phyloP scores from a whole-genome alignment of 2,888 invertebrate genomes.

The Drosophila neotestacea region DNA sequence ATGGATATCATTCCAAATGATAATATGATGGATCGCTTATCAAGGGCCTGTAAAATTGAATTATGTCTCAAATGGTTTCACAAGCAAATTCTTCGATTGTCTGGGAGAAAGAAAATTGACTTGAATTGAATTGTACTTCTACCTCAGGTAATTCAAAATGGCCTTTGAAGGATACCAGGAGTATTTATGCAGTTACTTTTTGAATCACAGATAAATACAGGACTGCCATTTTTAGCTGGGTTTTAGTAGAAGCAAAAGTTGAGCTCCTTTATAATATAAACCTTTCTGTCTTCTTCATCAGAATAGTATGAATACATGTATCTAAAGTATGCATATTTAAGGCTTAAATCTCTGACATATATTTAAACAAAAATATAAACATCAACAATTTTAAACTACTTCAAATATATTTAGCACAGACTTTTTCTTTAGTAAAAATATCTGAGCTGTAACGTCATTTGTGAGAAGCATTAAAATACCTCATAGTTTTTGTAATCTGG shows the following conservation, averaged over 20 bases:
- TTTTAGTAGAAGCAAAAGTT: no score
- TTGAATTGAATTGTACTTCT: constrained; percentile 1
- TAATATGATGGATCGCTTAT: constrained; percentile 48
- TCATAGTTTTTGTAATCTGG: constrained; percentile 6
- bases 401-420: no score
- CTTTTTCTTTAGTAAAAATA: not conserved
- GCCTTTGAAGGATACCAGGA: not conserved
- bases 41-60: constrained; percentile 43
- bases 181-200: not conserved
- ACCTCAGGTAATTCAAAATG: not conserved
- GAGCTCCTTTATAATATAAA: no score
- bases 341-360: not conserved
- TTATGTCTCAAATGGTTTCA: constrained; percentile 24
- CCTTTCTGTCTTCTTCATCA: no score
- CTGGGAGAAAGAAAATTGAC: constrained; percentile 10
- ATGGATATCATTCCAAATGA: constrained; percentile 49
- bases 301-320: no score
- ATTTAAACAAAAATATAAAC: not conserved
- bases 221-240: no score
- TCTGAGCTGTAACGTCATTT: not conserved
- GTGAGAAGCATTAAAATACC: not conserved
- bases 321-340: no score
- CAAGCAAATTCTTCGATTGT: constrained; percentile 13
- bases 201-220: not conserved
- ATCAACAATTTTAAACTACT: not conserved